These are phyloP conservation scores for Dendrocincla tyrannina DNA, from an alignment of 2,797 vertebrate species.

Conservation along the genomic window DNA sequence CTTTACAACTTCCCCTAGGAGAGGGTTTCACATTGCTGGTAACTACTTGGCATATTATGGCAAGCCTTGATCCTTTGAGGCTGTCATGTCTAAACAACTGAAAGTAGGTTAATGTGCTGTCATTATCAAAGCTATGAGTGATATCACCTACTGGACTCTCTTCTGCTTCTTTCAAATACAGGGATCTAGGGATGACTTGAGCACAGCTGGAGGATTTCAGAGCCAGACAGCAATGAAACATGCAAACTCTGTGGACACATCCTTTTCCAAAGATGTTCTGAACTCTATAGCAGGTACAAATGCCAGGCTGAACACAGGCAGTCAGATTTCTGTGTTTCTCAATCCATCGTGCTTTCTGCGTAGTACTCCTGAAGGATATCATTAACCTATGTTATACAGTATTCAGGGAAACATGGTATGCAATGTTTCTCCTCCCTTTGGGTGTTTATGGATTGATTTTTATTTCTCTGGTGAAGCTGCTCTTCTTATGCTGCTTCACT, in stretches of 20 bases:
- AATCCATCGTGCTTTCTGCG: constrained; percentile 52
- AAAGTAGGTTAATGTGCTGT: background rate
- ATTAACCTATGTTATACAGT: background rate
- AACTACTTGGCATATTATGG: background rate
- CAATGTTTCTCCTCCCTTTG: background rate
- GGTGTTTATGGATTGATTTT: background rate
- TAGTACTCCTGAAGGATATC: background rate
- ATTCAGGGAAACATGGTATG: background rate
- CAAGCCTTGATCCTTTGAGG: background rate
- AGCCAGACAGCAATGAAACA: constrained; percentile 85
- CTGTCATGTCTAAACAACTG: background rate
- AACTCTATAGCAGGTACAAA: constrained; percentile 96
- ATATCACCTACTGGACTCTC: background rate
- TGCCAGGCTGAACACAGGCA: background rate
- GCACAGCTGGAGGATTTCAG: constrained; percentile 83
- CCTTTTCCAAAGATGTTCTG: constrained; percentile 97
- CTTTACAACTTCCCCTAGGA: background rate
- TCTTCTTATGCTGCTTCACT: background rate
- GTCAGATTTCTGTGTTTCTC: constrained; percentile 22
- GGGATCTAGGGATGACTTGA: constrained; percentile 96
- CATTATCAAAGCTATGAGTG: background rate
- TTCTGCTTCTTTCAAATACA: constrained; percentile 56
- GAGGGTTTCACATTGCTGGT: background rate
- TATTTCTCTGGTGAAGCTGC: background rate
- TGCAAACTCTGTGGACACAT: constrained; percentile 93